phyloP scores from a whole-genome alignment of 2,113 vertebrate genomes.

The Alethe diademata region DNA sequence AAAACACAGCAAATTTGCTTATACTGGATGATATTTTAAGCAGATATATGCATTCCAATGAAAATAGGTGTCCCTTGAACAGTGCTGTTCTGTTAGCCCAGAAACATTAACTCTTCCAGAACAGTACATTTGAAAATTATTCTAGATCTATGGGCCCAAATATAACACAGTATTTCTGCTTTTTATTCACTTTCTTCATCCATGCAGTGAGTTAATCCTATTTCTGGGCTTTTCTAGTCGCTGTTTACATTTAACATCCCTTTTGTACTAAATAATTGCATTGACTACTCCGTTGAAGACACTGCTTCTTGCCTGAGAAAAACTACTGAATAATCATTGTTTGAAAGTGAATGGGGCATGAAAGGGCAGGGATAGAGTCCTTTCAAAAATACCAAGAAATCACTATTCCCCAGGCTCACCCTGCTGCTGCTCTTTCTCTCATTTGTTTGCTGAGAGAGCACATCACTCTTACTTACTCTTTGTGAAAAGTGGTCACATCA shows the following conservation, averaged over 20 bases:
- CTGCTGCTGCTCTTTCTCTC: not conserved
- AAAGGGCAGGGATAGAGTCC: not conserved
- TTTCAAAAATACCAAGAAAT: not conserved
- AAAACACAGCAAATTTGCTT: not conserved
- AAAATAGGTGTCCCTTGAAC: not conserved
- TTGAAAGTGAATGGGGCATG: not conserved
- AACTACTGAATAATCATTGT: not conserved
- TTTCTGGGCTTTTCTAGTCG: not conserved
- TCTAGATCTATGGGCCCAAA: not conserved
- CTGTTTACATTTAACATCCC: not conserved
- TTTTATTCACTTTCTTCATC: not conserved
- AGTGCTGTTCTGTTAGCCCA: not conserved
- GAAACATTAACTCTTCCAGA: not conserved
- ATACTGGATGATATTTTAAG: not conserved
- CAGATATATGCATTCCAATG: not conserved
- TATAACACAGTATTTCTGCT: not conserved
- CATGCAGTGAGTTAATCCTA: not conserved
- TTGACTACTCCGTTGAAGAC: not conserved
- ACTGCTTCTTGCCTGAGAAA: not conserved
- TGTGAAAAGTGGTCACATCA: not conserved
- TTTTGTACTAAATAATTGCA: not conserved
- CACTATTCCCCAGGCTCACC: accelerated
- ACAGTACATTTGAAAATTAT: not conserved
- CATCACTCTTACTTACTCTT: not conserved
- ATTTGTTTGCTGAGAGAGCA: not conserved